phyloP scores from a whole-genome alignment of 1,140 invertebrate genomes.

The Agrypnia vestita region DNA sequence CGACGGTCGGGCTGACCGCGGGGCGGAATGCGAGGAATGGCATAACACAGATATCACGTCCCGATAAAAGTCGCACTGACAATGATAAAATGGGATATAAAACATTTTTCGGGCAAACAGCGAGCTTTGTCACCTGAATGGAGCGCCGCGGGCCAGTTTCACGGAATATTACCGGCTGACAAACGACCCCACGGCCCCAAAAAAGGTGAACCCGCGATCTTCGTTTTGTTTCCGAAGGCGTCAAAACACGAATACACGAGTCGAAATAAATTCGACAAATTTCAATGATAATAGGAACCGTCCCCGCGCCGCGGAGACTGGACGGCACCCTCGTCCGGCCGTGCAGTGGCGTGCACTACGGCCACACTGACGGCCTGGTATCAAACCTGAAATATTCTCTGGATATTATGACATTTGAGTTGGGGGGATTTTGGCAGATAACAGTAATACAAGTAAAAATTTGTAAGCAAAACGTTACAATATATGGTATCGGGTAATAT shows the following conservation, averaged over 20 bases:
- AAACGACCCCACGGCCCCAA: constrained; percentile 34
- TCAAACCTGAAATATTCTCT: no score
- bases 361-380: no score
- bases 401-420: no score
- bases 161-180: constrained; percentile 55
- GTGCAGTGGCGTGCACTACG: no score
- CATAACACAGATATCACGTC: constrained; percentile 58
- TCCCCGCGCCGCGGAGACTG: constrained; percentile 44
- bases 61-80: constrained; percentile 56
- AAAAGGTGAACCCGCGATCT: constrained; percentile 40
- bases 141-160: constrained; percentile 58
- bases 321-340: constrained; percentile 24
- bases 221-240: constrained; percentile 46
- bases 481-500: no score
- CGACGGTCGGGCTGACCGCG: background rate
- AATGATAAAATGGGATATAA: constrained; percentile 59
- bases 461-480: no score
- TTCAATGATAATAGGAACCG: constrained; percentile 58
- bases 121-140: constrained; percentile 49
- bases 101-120: constrained; percentile 56
- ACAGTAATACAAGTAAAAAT: no score
- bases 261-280: constrained; percentile 57
- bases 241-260: constrained; percentile 52
- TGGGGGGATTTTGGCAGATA: no score
- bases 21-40: constrained; percentile 48